Percentiles rank a stretch among this genome's conserved stretches.
phyloP scores from a whole-genome alignment of 1,140 invertebrate genomes.

The Achatina immaculata region DNA sequence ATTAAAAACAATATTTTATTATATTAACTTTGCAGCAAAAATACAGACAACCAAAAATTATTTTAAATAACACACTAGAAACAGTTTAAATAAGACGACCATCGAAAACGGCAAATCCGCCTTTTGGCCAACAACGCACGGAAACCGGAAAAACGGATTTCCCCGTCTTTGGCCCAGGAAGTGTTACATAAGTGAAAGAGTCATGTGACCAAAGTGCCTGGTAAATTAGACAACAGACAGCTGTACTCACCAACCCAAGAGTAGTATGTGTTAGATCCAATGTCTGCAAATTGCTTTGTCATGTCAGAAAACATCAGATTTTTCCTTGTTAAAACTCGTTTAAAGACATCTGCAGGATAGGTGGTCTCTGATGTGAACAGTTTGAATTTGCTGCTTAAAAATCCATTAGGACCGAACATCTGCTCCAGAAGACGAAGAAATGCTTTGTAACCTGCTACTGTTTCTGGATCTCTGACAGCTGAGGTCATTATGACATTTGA shows the following conservation, averaged over 20 bases:
- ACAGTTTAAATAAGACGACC: too few species aligned
- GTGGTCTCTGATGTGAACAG: constrained; percentile 52
- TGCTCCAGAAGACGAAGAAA: constrained; percentile 52
- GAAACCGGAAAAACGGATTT: too few species aligned
- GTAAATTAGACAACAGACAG: not conserved
- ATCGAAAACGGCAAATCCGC: too few species aligned
- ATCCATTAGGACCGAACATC: constrained; percentile 53
- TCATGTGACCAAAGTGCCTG: too few species aligned
- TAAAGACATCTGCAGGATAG: constrained; percentile 42
- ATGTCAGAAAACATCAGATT: constrained; percentile 69
- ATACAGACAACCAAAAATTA: too few species aligned
- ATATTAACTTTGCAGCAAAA: too few species aligned
- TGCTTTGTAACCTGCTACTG: constrained; percentile 52
- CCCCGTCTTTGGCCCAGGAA: too few species aligned
- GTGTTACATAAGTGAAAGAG: too few species aligned
- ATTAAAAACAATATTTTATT: too few species aligned
- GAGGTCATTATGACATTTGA: constrained; percentile 81
- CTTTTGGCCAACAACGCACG: too few species aligned
- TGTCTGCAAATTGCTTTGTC: constrained; percentile 61
- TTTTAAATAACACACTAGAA: too few species aligned
- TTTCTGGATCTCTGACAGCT: constrained; percentile 45
- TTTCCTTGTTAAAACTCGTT: constrained; percentile 35
- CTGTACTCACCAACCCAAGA: constrained; percentile 66
- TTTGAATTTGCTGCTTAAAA: constrained; percentile 46
- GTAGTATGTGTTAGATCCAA: constrained; percentile 62